Evolutionary conservation across 2,797 vertebrate species (phyloP).

Genomic region (Cirrhinus molitorella): DNA sequence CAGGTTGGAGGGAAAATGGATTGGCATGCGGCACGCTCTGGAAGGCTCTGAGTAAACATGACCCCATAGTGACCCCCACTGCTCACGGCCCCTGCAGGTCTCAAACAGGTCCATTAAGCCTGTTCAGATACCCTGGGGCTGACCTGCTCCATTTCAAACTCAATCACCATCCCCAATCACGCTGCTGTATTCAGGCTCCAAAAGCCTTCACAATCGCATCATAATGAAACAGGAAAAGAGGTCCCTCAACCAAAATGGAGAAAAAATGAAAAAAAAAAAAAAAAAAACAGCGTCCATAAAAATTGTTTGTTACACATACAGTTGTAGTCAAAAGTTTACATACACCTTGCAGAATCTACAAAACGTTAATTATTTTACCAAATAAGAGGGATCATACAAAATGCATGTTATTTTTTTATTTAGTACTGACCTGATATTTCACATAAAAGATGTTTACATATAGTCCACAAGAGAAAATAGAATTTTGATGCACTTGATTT

Average conservation of each 20-base stretch:
- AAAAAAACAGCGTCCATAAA: too few species aligned
- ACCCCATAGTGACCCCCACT: slow-evolving; percentile 70
- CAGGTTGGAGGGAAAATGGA: slow-evolving; percentile 62
- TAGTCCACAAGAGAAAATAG: too few species aligned
- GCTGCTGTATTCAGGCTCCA: slow-evolving; percentile 20
- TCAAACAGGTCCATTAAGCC: slow-evolving; percentile 74
- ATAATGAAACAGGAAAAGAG: slow-evolving; percentile 58
- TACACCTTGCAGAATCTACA: too few species aligned
- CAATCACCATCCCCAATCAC: slow-evolving; percentile 68
- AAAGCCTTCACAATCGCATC: slow-evolving; percentile 60
- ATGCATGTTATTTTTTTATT: too few species aligned
- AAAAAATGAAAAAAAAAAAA: too few species aligned
- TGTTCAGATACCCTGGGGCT: slow-evolving; percentile 70
- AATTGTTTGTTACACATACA: slow-evolving; percentile 36
- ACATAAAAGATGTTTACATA: too few species aligned
- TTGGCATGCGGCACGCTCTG: slow-evolving; percentile 73
- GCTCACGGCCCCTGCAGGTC: slow-evolving; percentile 59
- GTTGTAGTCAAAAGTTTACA: too few species aligned
- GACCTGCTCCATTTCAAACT: slow-evolving; percentile 78
- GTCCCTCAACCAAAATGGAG: slow-evolving; percentile 67
- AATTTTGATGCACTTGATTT: too few species aligned
- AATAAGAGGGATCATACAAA: too few species aligned
- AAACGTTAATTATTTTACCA: too few species aligned
- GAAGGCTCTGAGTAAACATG: slow-evolving; percentile 76
- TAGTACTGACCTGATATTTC: too few species aligned